Base-by-base conservation (phyloP, 2,888 invertebrate species). In the Meliscaeva auricollis region DNA sequence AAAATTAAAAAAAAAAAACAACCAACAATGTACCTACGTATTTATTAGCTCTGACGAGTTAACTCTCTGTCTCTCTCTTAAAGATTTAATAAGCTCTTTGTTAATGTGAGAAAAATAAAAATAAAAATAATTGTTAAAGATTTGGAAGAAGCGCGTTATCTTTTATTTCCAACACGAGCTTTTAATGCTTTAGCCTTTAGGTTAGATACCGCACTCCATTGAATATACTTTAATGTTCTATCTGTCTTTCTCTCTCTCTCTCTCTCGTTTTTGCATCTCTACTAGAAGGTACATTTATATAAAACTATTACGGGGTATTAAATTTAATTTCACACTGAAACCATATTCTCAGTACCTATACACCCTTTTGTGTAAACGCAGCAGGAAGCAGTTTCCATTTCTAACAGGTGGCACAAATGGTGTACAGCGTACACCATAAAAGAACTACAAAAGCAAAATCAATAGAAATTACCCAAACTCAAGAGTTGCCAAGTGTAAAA, bases 351-450 rank as follows among this genome's bases (percentile, higher is more conserved):
- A 41, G 7, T 38, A 13, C 41, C 26, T 4, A 26, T n/a, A 20
- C 38, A 35, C 17, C 9, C 17, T 9, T 32, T 7, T 22, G 2
- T 22, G 41, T 41, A 13, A 22, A 60, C 22, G 41, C 41, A 60
- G 41, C 41, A 41, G 8, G 3, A 60, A 11, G 13, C 8, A n/a
- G 7, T 60, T 60, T 60, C n/a, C n/a, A 44, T 60, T 22, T 22
- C 22, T 3, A 41, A 60, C 60, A 60, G 60, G 41, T 60, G 60
- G 26, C 26, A 35, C 17, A 2, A 41, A 60, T 50, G 22, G 50
- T 22, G 7, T 22, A n/a, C 17, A 8, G 50, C 13, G 7, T 22
- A n/a, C 17, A 8, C 22, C 6, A 22, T 22, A 26, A 22, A 26
- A 26, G 5, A 41, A 41, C 22, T 17, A 41, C 26, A n/a, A 22